These are phyloP conservation scores for Archips xylosteana DNA, from an alignment of 2,888 invertebrate species.

Conservation along the genomic window DNA sequence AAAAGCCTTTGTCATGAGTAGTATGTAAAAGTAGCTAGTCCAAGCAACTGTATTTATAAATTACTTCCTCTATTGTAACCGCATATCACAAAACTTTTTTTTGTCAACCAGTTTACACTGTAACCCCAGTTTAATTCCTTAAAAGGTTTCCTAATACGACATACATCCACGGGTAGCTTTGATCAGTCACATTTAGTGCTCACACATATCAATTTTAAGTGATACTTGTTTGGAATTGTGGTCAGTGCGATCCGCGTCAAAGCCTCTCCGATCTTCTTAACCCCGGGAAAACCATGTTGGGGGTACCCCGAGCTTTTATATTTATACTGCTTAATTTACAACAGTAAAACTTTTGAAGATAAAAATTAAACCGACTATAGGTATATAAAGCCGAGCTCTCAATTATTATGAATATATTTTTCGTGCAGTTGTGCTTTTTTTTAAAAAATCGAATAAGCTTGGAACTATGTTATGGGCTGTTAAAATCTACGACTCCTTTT, in stretches of 20 bases:
- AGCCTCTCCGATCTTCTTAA: slow-evolving; percentile 14
- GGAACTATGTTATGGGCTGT: no score
- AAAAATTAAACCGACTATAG: no score
- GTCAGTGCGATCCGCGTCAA: slow-evolving; percentile 9
- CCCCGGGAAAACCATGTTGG: neutral
- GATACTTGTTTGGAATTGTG: slow-evolving; percentile 14
- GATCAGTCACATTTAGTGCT: slow-evolving; percentile 1
- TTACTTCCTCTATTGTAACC: neutral
- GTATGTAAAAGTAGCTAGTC: neutral
- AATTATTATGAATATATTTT: no score
- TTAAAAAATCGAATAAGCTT: no score
- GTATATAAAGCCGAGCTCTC: no score
- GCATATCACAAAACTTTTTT: neutral
- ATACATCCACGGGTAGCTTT: neutral
- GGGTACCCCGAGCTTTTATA: slow-evolving; percentile 7
- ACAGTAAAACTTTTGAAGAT: neutral
- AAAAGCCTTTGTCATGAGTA: no score
- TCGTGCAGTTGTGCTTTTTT: no score
- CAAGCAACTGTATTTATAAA: neutral
- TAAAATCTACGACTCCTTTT: no score
- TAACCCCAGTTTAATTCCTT: neutral
- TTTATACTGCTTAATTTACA: neutral
- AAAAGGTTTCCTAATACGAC: neutral
- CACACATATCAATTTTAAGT: neutral
- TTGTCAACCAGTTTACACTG: neutral